phyloP scores from a whole-genome alignment of 2,888 invertebrate species.

The Plebejus argus region DNA sequence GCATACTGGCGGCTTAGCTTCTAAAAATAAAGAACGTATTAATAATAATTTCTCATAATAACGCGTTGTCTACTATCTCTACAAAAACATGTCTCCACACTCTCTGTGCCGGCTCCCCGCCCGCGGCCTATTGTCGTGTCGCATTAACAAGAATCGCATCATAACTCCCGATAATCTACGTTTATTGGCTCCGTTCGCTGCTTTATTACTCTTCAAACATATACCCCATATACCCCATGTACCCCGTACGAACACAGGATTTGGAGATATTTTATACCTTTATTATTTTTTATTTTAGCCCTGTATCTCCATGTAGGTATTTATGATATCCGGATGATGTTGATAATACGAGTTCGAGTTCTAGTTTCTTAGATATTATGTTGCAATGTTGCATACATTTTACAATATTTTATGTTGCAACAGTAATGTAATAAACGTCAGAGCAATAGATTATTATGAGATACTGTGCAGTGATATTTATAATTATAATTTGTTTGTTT shows the following conservation, averaged over 20 bases:
- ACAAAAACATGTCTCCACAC: constrained; percentile 42
- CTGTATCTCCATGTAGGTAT: not conserved
- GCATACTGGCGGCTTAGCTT: no score
- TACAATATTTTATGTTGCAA: no score
- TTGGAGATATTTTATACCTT: constrained; percentile 21
- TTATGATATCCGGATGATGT: not conserved
- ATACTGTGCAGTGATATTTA: no score
- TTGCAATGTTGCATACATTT: no score
- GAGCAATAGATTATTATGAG: no score
- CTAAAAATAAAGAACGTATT: no score
- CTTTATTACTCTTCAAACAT: constrained; percentile 53
- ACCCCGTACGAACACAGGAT: constrained; percentile 20
- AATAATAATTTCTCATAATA: no score
- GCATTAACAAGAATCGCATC: constrained; percentile 77
- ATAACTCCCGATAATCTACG: constrained; percentile 80
- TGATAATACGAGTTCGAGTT: not conserved
- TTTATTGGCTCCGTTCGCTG: constrained; percentile 73
- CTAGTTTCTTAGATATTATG: not conserved
- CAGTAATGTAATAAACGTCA: no score
- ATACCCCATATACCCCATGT: constrained; percentile 33
- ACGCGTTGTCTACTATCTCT: not conserved
- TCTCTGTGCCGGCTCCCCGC: constrained; percentile 44
- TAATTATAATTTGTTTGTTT: no score
- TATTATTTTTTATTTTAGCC: constrained; percentile 12
- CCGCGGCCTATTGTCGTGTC: constrained; percentile 74